phyloP scores from a whole-genome alignment of 2,113 vertebrate species.

The Irena cyanogastra region DNA sequence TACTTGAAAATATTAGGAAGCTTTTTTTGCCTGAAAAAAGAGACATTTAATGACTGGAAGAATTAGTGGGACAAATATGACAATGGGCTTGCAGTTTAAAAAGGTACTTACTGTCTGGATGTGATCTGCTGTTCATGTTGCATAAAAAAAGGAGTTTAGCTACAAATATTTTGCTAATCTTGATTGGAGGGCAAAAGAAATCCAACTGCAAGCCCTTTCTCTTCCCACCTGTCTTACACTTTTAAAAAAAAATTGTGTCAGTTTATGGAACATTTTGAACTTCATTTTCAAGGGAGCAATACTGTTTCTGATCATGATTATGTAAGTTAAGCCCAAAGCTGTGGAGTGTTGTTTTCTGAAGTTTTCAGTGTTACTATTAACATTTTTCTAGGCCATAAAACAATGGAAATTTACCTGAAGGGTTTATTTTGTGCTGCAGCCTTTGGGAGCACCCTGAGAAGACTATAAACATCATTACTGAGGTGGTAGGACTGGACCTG shows the following conservation, averaged over 20 bases:
- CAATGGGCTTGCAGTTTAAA: not conserved
- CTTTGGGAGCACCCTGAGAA: not conserved
- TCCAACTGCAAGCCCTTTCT: not conserved
- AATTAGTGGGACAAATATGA: not conserved
- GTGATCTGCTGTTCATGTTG: not conserved
- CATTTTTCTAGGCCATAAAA: not conserved
- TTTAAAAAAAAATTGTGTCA: not conserved
- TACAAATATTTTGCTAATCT: not conserved
- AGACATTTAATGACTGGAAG: not conserved
- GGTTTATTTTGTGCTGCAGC: not conserved
- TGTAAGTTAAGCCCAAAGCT: not conserved
- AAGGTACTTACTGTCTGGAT: slow-evolving; percentile 6
- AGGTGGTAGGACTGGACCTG: not conserved
- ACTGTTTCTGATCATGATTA: not conserved
- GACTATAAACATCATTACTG: not conserved
- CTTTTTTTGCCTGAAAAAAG: slow-evolving; percentile 26
- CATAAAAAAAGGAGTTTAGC: not conserved
- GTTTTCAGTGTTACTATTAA: not conserved
- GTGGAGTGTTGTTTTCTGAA: not conserved
- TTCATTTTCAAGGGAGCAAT: not conserved
- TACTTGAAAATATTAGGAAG: slow-evolving; percentile 54
- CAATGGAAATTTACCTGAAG: not conserved
- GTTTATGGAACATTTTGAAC: not conserved
- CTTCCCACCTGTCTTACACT: not conserved
- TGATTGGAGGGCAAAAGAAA: not conserved